phyloP scores from a whole-genome alignment of 2,797 vertebrate genomes.

The Lepus oiostolus region DNA sequence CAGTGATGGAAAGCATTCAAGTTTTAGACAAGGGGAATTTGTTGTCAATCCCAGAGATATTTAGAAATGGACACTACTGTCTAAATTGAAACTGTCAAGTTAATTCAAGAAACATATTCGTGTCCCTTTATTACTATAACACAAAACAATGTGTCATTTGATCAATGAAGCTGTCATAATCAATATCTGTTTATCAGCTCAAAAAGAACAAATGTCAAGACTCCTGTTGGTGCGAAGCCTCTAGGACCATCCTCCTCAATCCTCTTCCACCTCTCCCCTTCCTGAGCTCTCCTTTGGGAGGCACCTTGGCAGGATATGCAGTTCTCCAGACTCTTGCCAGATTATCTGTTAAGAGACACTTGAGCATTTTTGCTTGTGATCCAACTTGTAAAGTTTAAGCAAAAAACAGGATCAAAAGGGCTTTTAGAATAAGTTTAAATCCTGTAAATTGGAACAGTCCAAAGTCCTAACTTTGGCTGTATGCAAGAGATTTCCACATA shows the following conservation, averaged over 20 bases:
- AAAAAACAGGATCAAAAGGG: neutral
- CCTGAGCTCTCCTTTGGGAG: neutral
- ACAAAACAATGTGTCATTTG: slow-evolving; percentile 59
- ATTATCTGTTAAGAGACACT: neutral
- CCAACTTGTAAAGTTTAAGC: slow-evolving; percentile 18
- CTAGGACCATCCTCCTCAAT: no score
- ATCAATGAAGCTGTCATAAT: slow-evolving; percentile 56
- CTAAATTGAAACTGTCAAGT: slow-evolving; percentile 52
- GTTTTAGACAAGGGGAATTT: slow-evolving; percentile 59
- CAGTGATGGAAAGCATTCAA: neutral
- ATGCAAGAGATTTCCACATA: neutral
- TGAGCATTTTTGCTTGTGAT: neutral
- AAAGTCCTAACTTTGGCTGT: neutral
- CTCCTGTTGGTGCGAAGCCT: neutral
- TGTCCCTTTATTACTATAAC: slow-evolving; percentile 48
- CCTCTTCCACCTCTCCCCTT: neutral
- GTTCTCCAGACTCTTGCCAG: neutral
- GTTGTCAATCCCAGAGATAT: slow-evolving; percentile 25
- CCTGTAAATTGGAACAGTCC: neutral
- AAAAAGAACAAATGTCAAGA: slow-evolving; percentile 51
- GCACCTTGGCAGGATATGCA: neutral
- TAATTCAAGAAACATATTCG: slow-evolving; percentile 49
- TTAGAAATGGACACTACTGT: slow-evolving; percentile 10
- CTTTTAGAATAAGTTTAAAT: neutral
- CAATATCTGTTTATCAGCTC: slow-evolving; percentile 18